Conservation (phyloP, 2,113 vertebrate species). For the Probosciger aterrimus region DNA sequence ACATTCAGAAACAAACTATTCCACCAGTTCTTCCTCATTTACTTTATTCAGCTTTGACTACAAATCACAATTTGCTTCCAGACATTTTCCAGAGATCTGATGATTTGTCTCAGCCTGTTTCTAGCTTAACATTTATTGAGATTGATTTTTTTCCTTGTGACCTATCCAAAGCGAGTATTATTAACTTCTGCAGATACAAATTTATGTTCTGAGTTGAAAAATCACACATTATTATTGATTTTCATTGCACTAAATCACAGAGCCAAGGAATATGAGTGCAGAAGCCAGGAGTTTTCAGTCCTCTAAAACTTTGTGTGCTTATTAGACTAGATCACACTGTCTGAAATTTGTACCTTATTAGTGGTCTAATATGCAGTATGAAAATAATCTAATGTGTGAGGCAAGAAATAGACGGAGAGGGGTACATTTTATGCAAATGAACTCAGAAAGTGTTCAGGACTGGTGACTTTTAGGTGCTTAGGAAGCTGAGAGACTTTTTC, state of each 20-base stretch:
- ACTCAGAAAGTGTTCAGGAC: constrained; percentile 32
- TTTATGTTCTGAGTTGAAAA: background rate
- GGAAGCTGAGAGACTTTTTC: background rate
- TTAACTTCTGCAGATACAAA: background rate
- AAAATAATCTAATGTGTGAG: constrained; percentile 36
- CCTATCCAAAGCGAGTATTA: background rate
- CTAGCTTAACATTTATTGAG: background rate
- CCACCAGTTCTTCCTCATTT: background rate
- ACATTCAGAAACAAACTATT: background rate
- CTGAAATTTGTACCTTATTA: constrained; percentile 15
- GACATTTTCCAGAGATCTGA: background rate
- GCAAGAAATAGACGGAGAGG: constrained; percentile 43
- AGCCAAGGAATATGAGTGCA: background rate
- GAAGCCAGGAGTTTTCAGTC: background rate
- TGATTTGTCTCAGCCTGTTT: background rate
- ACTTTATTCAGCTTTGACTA: background rate
- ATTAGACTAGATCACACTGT: background rate
- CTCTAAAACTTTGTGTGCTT: background rate
- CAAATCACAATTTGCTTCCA: background rate
- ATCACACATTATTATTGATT: background rate
- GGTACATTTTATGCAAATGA: constrained; percentile 49
- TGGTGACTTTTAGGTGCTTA: constrained; percentile 14
- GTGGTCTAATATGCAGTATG: constrained; percentile 23
- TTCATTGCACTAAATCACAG: background rate
- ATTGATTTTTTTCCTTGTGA: background rate